Conservation (phyloP, 2,113 vertebrate genomes). For the Elaphurus davidianus region DNA sequence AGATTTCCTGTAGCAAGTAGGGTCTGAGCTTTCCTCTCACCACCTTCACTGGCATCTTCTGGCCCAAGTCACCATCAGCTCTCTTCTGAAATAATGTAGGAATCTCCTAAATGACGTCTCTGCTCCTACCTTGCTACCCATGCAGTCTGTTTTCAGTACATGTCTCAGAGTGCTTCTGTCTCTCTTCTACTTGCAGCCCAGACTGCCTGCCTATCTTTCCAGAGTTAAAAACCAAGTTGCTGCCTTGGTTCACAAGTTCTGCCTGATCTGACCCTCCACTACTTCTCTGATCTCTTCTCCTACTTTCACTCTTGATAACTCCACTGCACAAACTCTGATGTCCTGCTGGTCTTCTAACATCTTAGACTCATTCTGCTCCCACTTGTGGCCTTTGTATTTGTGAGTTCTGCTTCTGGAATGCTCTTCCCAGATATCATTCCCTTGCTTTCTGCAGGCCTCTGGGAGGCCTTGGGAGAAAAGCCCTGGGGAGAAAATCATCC, state of each 20-base stretch:
- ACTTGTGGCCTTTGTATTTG: background rate
- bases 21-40: background rate
- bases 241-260: background rate
- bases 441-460: background rate
- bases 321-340: background rate
- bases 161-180: background rate
- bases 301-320: background rate
- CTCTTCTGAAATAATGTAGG: background rate
- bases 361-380: background rate
- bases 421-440: background rate
- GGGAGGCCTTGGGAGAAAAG: background rate
- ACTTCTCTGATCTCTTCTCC: background rate
- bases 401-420: background rate
- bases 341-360: background rate
- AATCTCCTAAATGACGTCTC: background rate
- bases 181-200: background rate
- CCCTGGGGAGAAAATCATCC: background rate
- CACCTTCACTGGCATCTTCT: background rate
- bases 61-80: background rate
- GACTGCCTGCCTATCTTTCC: background rate
- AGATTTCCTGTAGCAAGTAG: background rate
- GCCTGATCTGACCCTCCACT: background rate
- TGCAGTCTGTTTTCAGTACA: background rate
- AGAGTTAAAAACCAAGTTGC: background rate
- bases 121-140: background rate